phyloP scores from a whole-genome alignment of 2,888 invertebrate species.

The Cordilura impudica region DNA sequence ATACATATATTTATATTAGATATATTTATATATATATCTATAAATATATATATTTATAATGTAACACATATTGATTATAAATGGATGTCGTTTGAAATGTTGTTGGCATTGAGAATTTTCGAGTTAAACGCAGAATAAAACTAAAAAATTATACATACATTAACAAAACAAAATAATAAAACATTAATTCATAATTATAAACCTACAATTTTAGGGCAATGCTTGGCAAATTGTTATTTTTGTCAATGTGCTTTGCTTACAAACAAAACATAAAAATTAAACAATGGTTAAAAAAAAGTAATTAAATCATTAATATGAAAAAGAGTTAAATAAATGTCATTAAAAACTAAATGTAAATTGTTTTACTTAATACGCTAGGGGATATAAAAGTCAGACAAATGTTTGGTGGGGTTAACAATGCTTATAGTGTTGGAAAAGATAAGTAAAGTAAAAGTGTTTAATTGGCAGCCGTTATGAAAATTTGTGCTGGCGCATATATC shows the following conservation, averaged over 20 bases:
- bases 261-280: conserved; percentile 23
- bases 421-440: too few relatives aligned
- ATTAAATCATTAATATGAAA: conserved; percentile 35
- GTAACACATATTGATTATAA: not conserved
- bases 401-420: too few relatives aligned
- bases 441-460: too few relatives aligned
- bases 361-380: too few relatives aligned
- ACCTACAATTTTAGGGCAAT: conserved; percentile 18
- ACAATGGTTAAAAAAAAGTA: conserved; percentile 47
- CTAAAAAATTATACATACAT: conserved; percentile 34
- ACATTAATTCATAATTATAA: conserved; percentile 39
- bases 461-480: too few relatives aligned
- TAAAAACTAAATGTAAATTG: conserved; percentile 20
- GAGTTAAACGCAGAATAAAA: conserved; percentile 52
- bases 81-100: conserved; percentile 50
- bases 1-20: conserved; percentile 66
- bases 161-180: conserved; percentile 29
- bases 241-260: conserved; percentile 60
- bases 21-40: too few relatives aligned
- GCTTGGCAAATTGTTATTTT: conserved; percentile 55
- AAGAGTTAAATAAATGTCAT: conserved; percentile 60
- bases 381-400: too few relatives aligned
- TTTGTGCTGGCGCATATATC: too few relatives aligned
- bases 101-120: conserved; percentile 37
- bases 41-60: not conserved